Percentiles rank a stretch among this genome's conserved stretches.
phyloP scores from a whole-genome alignment of 2,113 vertebrate genomes.

The Ovis aries region DNA sequence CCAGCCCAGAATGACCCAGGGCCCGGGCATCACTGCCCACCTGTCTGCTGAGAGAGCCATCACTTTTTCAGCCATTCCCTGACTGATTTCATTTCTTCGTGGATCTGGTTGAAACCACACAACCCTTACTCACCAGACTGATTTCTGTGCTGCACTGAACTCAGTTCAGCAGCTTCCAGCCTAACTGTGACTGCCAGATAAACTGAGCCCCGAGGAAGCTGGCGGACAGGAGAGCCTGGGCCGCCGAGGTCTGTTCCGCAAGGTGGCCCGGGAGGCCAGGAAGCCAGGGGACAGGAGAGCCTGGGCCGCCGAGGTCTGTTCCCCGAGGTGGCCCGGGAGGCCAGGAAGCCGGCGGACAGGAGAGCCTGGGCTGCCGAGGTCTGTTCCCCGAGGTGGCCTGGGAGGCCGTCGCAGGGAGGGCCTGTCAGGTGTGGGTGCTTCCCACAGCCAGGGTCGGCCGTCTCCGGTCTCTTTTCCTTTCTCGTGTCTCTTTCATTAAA shows the following conservation, averaged over 20 bases:
- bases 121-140: not conserved
- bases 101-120: not conserved
- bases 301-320: not conserved
- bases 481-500: not conserved
- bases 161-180: not conserved
- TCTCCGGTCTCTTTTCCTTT: not conserved
- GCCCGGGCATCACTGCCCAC: not conserved
- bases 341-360: too few relatives aligned
- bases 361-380: not conserved
- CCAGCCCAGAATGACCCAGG: accelerated
- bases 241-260: accelerated
- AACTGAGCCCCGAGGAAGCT: not conserved
- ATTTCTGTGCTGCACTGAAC: not conserved
- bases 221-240: not conserved
- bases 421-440: not conserved
- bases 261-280: not conserved
- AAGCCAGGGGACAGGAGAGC: not conserved
- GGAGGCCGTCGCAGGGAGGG: not conserved
- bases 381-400: accelerated
- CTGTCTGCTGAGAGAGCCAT: not conserved
- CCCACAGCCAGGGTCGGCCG: not conserved
- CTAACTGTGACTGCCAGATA: accelerated
- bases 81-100: accelerated
- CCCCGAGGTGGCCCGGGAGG: accelerated
- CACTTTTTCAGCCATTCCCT: not conserved